Base-by-base conservation (phyloP, 2,888 invertebrate species). In the Leucoptera coffeella region DNA sequence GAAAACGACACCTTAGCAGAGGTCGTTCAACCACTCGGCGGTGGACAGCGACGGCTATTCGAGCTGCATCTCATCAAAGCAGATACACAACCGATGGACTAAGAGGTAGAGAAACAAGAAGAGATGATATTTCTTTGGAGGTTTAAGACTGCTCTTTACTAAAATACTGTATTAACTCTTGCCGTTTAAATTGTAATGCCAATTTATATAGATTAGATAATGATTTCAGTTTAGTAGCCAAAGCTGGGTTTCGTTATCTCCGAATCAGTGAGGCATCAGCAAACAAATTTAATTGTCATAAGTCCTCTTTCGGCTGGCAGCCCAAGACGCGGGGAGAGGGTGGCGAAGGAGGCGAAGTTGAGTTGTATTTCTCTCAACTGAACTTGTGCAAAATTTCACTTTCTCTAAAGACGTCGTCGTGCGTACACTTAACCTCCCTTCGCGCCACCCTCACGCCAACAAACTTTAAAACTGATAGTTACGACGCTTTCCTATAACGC, bases 381-480 rank as follows among this genome's bases (percentile, higher is more conserved):
- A 67, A 67, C 60, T 69, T 64, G 67, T 54, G 60, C 65, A 61
- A 65, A 69, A 67, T 69, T 69, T 69, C 69, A 67, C 69, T 69
- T 69, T 69, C 69, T 59, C 56, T 50, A 53, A 67, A 65, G 69
- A 67, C 59, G 60, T 38, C 56, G 9, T 17, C n/a, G 54, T 65
- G 62, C 64, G 67, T 67, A 60, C 56, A 60, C 54, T 57, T 53
- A 60, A 50, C 55, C 59, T 50, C 54, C 62, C n/a, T n/a, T 14
- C 60, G 50, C 55, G 43, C 38, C 42, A 35, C 42, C 46, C 48
- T 50, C 48, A 41, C 45, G 34, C 31, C 46, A 40, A 46, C 45
- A 43, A 55, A 56, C 52, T 57, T 53, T 41, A 39, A n/a, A n/a
- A 40, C 45, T 50, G 50, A 52, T 55, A 50, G 50, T 58, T 57